A percentile compares a stretch with the other conserved stretches of the same genome.
Evolutionary conservation across 2,113 vertebrate genomes (phyloP).

Genomic region (Parotia lawesii): DNA sequence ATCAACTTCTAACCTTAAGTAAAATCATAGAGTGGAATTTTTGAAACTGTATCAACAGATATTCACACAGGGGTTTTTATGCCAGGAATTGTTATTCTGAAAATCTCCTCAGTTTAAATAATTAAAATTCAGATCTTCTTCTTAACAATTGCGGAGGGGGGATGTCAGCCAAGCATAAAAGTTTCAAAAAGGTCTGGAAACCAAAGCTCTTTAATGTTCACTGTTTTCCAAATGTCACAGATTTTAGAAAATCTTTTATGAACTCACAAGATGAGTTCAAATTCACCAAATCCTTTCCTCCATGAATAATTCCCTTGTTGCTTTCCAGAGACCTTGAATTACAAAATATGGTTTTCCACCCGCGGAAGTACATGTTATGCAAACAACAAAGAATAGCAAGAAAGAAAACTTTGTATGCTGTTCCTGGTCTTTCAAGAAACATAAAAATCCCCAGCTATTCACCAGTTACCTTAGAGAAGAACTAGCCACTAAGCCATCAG

Average conservation of each 20-base stretch:
- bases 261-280: background rate
- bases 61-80: background rate
- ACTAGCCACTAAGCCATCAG: background rate
- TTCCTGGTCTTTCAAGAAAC: background rate
- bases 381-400: background rate
- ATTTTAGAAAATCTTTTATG: background rate
- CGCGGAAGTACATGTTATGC: background rate
- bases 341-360: background rate
- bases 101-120: background rate
- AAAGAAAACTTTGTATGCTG: background rate
- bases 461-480: constrained; percentile 5
- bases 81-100: background rate
- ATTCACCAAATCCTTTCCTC: background rate
- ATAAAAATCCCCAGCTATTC: background rate
- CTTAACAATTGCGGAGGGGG: rapidly evolving
- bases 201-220: background rate
- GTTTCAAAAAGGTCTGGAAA: background rate
- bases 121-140: background rate
- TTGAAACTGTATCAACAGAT: background rate
- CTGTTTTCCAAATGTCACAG: background rate
- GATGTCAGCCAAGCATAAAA: background rate
- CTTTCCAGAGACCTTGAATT: background rate
- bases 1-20: background rate
- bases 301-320: background rate
- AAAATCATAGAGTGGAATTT: background rate